phyloP scores from a whole-genome alignment of 2,797 vertebrate genomes.

The Spea hammondii region DNA sequence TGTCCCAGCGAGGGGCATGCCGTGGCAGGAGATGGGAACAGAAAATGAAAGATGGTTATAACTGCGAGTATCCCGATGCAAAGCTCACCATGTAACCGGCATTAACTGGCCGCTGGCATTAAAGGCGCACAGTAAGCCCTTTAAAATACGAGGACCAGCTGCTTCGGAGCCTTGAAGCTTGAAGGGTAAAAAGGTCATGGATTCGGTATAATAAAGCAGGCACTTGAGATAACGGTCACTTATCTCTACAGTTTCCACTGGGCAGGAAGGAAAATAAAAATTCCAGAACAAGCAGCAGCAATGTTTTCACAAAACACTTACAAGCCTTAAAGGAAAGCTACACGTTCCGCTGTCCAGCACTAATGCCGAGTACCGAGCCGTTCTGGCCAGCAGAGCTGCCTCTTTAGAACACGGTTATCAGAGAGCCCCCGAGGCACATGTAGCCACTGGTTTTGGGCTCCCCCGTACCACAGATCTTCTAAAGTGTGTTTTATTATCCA shows the following conservation, averaged over 20 bases:
- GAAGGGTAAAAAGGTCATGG: slow-evolving; percentile 17
- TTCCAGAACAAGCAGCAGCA: not conserved
- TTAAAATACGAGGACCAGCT: slow-evolving; percentile 18
- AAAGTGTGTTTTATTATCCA: no score
- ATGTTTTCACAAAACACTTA: no score
- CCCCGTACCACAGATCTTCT: no score
- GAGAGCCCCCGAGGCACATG: no score
- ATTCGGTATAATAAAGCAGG: slow-evolving; percentile 4
- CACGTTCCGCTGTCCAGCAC: no score
- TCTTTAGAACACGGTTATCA: no score
- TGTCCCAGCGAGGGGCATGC: not conserved
- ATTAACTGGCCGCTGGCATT: slow-evolving; percentile 1
- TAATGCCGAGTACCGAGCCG: no score
- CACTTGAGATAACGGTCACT: not conserved
- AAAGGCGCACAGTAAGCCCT: slow-evolving; percentile 11
- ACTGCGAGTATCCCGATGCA: not conserved
- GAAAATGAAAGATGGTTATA: not conserved
- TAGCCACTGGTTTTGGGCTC: no score
- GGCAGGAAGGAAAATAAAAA: not conserved
- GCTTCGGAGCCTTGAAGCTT: not conserved
- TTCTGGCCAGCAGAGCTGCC: no score
- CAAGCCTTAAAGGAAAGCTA: no score
- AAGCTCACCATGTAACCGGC: not conserved
- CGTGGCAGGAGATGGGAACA: slow-evolving; percentile 5
- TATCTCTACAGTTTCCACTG: not conserved